Evolutionary conservation across 2,888 invertebrate genomes (phyloP), one percentile per base, ranked within the genome.

Genomic region (Therioaphis trifolii): DNA sequence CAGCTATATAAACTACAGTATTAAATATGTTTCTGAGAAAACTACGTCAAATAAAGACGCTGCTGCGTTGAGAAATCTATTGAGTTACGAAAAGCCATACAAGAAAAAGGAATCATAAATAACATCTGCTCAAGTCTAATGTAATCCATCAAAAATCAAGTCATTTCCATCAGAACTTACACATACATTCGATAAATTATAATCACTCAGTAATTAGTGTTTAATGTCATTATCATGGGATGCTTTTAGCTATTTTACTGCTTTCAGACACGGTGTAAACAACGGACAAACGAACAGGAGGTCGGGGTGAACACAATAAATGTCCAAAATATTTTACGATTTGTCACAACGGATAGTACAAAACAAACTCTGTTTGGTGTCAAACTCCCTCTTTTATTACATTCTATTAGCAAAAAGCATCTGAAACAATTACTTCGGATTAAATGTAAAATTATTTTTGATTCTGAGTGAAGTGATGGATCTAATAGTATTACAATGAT

Each of bases 141-240:
- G 43, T 40, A 76, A 76, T 76, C 43, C 75, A 76, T 76, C 75
- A 76, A 76, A 61, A n/a, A 43, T 27, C 75, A n/a, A 40, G 15
- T 18, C 63, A 2, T 27, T 27, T 55, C n/a, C 43, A n/a, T 76
- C 61, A n/a, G n/a, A 27, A 46, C 40, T 21, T 18, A 58, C 72
- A 21, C 29, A 21, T 21, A 24, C 29, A 35, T 4, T n/a, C 29
- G 29, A 21, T 5, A 52, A 72, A 72, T 72, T 72, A 72, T 72
- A 52, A 72, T 35, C 35, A 12, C 27, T 40, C 0, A 11, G 27
- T 18, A 4, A 4, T 52, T 29, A 14, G 46, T 46, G 27, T 52
- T 72, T 35, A n/a, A 72, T 71, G 46, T 46, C 69, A 71, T 71
- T 71, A 71, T 15, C 15, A 46, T n/a, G n/a, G n/a, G n/a, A n/a